These are phyloP conservation scores for Brotula barbata DNA, from an alignment of 2,797 vertebrate species.

Conservation along the genomic window DNA sequence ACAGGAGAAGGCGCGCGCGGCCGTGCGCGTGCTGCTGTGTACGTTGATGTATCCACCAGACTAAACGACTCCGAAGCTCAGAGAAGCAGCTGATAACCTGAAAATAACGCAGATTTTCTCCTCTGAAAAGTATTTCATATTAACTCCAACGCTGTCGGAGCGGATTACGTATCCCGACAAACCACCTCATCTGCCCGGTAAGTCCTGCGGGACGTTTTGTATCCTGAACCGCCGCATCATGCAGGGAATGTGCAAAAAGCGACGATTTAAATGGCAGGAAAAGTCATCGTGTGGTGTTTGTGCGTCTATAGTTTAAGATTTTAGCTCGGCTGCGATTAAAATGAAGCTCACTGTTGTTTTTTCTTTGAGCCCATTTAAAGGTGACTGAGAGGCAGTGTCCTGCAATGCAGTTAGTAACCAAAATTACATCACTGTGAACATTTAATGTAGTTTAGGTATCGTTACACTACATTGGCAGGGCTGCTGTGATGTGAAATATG, in stretches of 20 bases:
- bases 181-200: conserved; percentile 53
- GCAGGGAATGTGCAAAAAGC: conserved; percentile 22
- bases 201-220: conserved; percentile 53
- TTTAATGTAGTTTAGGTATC: conserved; percentile 23
- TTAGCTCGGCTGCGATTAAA: background rate
- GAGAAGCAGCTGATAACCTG: conserved; percentile 26
- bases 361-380: background rate
- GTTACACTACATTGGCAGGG: background rate
- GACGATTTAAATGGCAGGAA: conserved; percentile 15
- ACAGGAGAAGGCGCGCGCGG: conserved; percentile 43
- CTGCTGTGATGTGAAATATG: background rate
- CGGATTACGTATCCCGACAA: conserved; percentile 49
- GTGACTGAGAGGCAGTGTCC: conserved; percentile 42
- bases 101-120: conserved; percentile 39
- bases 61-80: conserved; percentile 28
- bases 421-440: conserved; percentile 38
- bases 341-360: background rate
- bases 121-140: conserved; percentile 52
- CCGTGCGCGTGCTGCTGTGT: conserved; percentile 7
- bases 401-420: conserved; percentile 53
- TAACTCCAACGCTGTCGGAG: conserved; percentile 46
- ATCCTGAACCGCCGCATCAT: conserved; percentile 47
- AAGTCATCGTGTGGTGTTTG: conserved; percentile 28
- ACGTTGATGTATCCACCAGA: background rate
- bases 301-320: background rate